Base-by-base conservation (phyloP, 2,797 vertebrate genomes). In the Pangasius sanitwongsei region DNA sequence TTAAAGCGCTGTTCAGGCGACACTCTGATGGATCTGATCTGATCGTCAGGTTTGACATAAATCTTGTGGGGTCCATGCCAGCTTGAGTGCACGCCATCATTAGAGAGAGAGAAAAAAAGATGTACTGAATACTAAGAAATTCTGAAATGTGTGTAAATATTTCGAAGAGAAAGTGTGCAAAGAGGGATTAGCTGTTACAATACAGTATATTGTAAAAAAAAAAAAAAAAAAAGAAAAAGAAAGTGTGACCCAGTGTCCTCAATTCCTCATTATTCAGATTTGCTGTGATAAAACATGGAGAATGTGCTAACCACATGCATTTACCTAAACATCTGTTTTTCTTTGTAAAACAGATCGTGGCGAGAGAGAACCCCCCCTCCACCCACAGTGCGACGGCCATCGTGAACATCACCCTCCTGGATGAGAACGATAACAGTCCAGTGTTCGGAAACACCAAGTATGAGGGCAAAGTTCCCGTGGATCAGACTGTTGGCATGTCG, bases 381-480 rank as follows among this genome's bases (percentile, higher is more conserved):
- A 16, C 92, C 0, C 0, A 3, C 0, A 44, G 15, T 20, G 70
- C 0, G 1, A 0, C 0, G 5, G 93, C 88, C 12, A 1, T 28
- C 9, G 94, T 97, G 89, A 93, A 16, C 2, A 77, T 97, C 41
- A 44, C 82, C 72, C 91, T 97, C 70, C 90, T 94, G 31, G 97
- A 97, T 86, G 95, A 95, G 89, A 97, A 97, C 18, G 97, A 97
- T 92, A 97, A 96, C 94, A 95, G 87, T 86, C 96, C 96, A 9
- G 11, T n/a, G 25, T 97, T 97, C 82, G 92, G 37, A 90, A 89
- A 48, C 0, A 48, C 59, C 0, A 70, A 11, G 4, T 97, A 97
- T 0, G 91, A 94, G 67, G 93, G 83, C 1, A 91, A 93, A 1
- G 92, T 97, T 90, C 95, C 93, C 86, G 70, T 1, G 81, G 93